phyloP scores from a whole-genome alignment of 2,797 vertebrate genomes.

The Sebastes paucispinis region DNA sequence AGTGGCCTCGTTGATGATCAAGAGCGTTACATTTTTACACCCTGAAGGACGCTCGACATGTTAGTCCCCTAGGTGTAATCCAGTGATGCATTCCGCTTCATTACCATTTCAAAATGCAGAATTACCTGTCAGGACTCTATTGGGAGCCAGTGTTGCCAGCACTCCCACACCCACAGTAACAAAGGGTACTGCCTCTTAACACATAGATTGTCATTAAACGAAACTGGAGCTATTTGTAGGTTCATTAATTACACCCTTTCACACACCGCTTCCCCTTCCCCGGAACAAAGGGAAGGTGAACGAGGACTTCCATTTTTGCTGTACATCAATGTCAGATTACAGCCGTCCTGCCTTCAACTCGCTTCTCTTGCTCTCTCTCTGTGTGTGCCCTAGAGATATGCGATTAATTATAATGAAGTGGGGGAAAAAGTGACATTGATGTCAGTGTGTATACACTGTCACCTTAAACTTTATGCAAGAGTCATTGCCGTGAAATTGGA shows the following conservation, averaged over 20 bases:
- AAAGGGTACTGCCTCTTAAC: slow-evolving; percentile 77
- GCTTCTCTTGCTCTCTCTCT: slow-evolving; percentile 45
- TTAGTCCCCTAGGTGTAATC: slow-evolving; percentile 63
- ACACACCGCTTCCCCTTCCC: slow-evolving; percentile 73
- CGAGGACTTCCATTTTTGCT: slow-evolving; percentile 75
- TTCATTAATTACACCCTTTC: slow-evolving; percentile 82
- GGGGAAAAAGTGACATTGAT: slow-evolving; percentile 58
- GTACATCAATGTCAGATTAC: slow-evolving; percentile 78
- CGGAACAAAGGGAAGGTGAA: slow-evolving; percentile 78
- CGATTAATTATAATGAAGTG: slow-evolving; percentile 75
- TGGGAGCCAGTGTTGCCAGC: slow-evolving; percentile 67
- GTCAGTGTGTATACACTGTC: slow-evolving; percentile 58
- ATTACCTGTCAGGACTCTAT: slow-evolving; percentile 75
- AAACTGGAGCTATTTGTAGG: slow-evolving; percentile 78
- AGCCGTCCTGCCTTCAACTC: slow-evolving; percentile 47
- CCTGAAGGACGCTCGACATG: slow-evolving; percentile 67
- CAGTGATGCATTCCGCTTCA: slow-evolving; percentile 70
- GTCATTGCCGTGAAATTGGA: slow-evolving; percentile 68
- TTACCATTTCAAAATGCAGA: slow-evolving; percentile 77
- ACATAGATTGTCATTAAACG: slow-evolving; percentile 79
- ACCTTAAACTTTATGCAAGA: slow-evolving; percentile 70
- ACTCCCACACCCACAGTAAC: slow-evolving; percentile 67
- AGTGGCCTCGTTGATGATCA: slow-evolving; percentile 64
- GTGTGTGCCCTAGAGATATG: slow-evolving; percentile 63
- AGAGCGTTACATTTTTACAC: slow-evolving; percentile 56